Base-by-base conservation (phyloP, 1,140 invertebrate species). In the Drosophila rufa region DNA sequence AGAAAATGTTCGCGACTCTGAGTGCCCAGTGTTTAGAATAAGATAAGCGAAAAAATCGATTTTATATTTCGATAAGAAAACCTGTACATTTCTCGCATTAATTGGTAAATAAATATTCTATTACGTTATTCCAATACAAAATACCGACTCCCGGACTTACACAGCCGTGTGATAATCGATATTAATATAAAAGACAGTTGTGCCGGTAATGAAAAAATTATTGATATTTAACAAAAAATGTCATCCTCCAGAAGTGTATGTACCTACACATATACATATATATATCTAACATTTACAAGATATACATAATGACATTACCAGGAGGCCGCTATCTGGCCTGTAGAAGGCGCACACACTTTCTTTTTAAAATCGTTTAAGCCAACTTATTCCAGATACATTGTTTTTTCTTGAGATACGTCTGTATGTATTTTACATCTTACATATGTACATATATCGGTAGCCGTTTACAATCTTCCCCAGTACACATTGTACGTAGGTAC, bases 221-320 rank as follows among this genome's bases (percentile, higher is more conserved):
- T 70, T 70, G 67, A 68, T 70, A 70, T 70, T 70, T 70, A 70
- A 68, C 67, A 70, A 55, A 68, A 66, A 70, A 69, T 67, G 12
- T 25, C 46, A 40, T 53, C 47, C 30, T 27, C 30, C 42, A 59
- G 27, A 22, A 22, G 47, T 65, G 65, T 69, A 36, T 69, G 67
- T 69, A 69, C 62, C 67, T 67, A 61, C 33, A n/a, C 25, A 69
- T 68, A 62, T 67, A 67, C 53, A 62, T 47, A 36, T 47, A 68
- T 50, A 66, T 68, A 47, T 68, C 60, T 48, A 68, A 33, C 40
- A 36, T 40, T 69, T 69, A 69, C 59, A 61, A 61, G 47, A 61
- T 61, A 61, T 53, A 55, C 66, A 66, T 48, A 64, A 47, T 33
- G 58, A 40, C 67, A 67, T 36, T 53, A 67, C 22, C 61, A 53